Conservation (phyloP, 2,888 invertebrate species). For the Limnephilus marmoratus region DNA sequence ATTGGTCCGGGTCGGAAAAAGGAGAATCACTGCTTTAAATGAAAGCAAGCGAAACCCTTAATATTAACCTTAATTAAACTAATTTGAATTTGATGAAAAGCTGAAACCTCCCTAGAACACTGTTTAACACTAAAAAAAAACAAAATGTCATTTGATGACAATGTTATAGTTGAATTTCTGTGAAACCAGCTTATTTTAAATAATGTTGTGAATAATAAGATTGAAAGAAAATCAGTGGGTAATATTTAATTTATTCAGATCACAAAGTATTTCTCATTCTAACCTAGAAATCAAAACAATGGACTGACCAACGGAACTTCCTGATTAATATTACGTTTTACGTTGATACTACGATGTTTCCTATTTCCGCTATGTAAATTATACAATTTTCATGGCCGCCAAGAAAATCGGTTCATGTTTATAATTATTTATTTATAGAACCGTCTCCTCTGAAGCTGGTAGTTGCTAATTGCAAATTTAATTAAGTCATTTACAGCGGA, state of each 20-base stretch:
- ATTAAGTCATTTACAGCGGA: not conserved
- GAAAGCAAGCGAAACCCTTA: no score
- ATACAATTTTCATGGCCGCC: not conserved
- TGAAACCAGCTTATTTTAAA: not conserved
- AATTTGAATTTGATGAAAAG: no score
- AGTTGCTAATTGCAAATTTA: not conserved
- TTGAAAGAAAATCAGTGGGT: not conserved
- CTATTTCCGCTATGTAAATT: not conserved
- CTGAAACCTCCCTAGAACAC: no score
- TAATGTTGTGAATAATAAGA: not conserved
- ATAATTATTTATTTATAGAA: not conserved
- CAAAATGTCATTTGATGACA: no score
- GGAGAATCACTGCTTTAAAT: no score
- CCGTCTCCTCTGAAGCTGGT: not conserved
- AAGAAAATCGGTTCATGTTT: not conserved
- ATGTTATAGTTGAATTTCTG: no score
- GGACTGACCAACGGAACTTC: not conserved
- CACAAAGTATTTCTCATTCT: not conserved
- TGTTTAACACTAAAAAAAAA: no score
- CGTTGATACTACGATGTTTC: not conserved
- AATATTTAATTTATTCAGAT: not conserved
- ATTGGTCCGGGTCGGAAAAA: no score
- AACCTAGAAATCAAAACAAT: not conserved
- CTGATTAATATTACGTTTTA: not conserved
- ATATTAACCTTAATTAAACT: no score